A percentile compares a stretch with the other conserved stretches of the same genome.
phyloP scores from a whole-genome alignment of 2,113 vertebrate genomes.

The Anolis sagrei region DNA sequence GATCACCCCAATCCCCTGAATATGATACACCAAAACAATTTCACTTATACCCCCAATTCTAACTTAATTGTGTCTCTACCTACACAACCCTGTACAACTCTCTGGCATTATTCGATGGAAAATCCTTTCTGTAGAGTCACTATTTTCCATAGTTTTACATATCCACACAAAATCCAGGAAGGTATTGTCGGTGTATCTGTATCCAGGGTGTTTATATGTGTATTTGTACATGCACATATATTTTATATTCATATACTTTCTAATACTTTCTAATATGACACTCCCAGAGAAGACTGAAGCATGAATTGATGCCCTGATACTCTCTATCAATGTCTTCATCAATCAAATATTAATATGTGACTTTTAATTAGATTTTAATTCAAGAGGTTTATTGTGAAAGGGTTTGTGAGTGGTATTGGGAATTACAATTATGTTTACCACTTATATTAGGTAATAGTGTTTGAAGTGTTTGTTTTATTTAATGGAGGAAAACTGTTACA shows the following conservation, averaged over 20 bases:
- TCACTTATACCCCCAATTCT: no score
- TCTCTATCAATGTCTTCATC: constrained; percentile 21
- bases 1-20: no score
- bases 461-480: constrained; percentile 13
- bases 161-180: no score
- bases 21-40: no score
- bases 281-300: neutral
- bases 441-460: neutral
- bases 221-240: neutral
- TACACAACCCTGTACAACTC: no score
- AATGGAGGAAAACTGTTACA: constrained; percentile 1
- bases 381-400: constrained; percentile 20
- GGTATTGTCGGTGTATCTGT: no score
- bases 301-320: neutral
- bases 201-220: neutral
- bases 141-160: no score
- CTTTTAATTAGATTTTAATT: constrained; percentile 24
- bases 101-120: no score
- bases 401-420: neutral
- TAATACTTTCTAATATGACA: neutral
- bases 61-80: no score
- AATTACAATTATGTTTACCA: constrained; percentile 20
- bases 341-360: constrained; percentile 26
- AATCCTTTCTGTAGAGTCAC: no score
- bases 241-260: neutral